Conservation (phyloP, 2,797 vertebrate species). For the Helicolenus hilgendorfi region DNA sequence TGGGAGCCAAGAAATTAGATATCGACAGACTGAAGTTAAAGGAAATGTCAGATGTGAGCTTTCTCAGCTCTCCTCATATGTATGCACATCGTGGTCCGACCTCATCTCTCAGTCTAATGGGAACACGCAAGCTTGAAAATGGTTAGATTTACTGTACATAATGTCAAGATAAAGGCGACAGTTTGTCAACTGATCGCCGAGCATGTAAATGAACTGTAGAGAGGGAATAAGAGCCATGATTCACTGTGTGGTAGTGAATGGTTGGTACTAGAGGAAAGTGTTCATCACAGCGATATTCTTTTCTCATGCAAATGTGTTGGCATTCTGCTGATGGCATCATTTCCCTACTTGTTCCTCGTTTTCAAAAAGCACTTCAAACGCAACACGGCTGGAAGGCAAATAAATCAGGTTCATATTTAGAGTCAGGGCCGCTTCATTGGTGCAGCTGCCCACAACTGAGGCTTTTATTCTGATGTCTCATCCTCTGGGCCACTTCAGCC, state of each 20-base stretch:
- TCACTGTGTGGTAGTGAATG: neutral
- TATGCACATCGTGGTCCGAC: neutral
- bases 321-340: constrained; percentile 37
- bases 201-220: constrained; percentile 18
- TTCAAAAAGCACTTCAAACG: constrained; percentile 32
- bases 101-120: neutral
- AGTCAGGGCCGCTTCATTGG: constrained; percentile 11
- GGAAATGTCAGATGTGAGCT: constrained; percentile 10
- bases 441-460: constrained; percentile 35
- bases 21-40: neutral
- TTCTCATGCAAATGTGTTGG: constrained; percentile 29
- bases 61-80: neutral
- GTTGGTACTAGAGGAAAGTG: neutral
- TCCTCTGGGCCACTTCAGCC: constrained; percentile 21
- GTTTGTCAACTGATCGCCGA: neutral
- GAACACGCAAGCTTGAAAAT: neutral
- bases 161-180: neutral
- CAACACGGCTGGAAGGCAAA: constrained; percentile 27
- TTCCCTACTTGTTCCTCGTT: constrained; percentile 24
- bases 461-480: constrained; percentile 28
- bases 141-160: neutral
- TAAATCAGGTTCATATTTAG: constrained; percentile 26
- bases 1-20: neutral
- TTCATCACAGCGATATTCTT: constrained; percentile 17
- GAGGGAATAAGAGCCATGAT: neutral